Conservation (phyloP, 2,113 vertebrate species). For the Chaetodon trifascialis region DNA sequence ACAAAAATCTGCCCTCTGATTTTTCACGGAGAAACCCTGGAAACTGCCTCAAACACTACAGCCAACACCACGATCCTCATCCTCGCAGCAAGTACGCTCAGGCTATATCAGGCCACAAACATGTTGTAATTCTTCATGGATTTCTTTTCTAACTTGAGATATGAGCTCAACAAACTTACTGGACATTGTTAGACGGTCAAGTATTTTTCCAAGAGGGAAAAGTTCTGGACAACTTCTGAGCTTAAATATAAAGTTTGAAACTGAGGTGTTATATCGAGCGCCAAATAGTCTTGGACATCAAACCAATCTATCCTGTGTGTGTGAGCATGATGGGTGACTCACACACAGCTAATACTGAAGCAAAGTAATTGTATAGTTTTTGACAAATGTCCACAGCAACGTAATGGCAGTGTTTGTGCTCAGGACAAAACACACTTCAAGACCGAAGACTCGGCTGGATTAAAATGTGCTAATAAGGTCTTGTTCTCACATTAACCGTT, state of each 20-base stretch:
- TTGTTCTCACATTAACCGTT: no score
- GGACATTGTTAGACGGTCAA: background rate
- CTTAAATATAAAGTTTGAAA: background rate
- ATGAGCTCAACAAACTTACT: constrained; percentile 5
- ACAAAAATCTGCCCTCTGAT: constrained; percentile 8
- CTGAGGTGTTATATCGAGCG: constrained; percentile 19
- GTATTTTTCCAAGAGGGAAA: background rate
- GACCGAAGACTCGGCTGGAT: no score
- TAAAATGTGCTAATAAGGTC: no score
- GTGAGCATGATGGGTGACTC: background rate
- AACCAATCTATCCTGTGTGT: background rate
- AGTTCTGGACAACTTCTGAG: constrained; percentile 1
- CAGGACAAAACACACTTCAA: no score
- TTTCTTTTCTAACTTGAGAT: constrained; percentile 12
- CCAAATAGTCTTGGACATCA: background rate
- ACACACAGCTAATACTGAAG: background rate
- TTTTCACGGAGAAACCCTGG: constrained; percentile 1
- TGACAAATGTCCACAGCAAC: background rate
- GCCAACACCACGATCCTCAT: background rate
- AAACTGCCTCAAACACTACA: constrained; percentile 6
- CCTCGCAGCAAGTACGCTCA: background rate
- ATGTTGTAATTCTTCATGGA: constrained; percentile 5
- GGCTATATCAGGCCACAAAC: constrained; percentile 3
- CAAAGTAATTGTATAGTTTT: background rate
- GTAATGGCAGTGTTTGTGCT: background rate